Conservation (phyloP, 37 sponge, comb jelly and placozoan species). For the Spongia lamella region DNA sequence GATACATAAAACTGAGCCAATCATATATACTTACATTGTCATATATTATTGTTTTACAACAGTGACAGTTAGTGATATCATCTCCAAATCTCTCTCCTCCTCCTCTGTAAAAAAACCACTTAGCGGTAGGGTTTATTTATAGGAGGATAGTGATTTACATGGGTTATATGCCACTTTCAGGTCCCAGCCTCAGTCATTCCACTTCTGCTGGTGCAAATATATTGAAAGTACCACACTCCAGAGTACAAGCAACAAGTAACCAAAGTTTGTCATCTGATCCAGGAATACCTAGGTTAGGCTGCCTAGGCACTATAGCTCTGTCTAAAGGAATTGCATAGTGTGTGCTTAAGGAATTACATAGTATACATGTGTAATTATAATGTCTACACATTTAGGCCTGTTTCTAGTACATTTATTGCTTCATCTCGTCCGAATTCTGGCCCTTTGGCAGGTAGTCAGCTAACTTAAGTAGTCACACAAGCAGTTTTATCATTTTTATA, state of each 20-base stretch:
- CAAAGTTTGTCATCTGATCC: too few relatives aligned
- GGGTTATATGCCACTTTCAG: not conserved
- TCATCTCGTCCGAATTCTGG: not conserved
- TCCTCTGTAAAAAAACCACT: too few relatives aligned
- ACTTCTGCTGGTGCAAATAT: constrained; percentile 13
- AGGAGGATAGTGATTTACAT: constrained; percentile 3
- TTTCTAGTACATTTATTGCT: not conserved
- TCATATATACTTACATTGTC: too few relatives aligned
- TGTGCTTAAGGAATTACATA: not conserved
- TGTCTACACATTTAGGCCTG: not conserved
- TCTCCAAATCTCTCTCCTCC: too few relatives aligned
- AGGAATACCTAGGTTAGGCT: not conserved
- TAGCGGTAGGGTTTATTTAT: not conserved
- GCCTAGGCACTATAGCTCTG: not conserved
- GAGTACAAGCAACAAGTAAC: too few relatives aligned
- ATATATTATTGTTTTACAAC: too few relatives aligned
- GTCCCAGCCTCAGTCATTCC: not conserved
- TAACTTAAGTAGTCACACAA: too few relatives aligned
- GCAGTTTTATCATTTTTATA: too few relatives aligned
- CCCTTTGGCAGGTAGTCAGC: not conserved
- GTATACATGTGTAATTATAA: not conserved
- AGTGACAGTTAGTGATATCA: too few relatives aligned
- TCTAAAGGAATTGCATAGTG: not conserved
- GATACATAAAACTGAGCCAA: too few relatives aligned
- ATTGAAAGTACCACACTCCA: not conserved